phyloP scores from a whole-genome alignment of 92 coral and sea anemone species.

The Porites cylindrica region DNA sequence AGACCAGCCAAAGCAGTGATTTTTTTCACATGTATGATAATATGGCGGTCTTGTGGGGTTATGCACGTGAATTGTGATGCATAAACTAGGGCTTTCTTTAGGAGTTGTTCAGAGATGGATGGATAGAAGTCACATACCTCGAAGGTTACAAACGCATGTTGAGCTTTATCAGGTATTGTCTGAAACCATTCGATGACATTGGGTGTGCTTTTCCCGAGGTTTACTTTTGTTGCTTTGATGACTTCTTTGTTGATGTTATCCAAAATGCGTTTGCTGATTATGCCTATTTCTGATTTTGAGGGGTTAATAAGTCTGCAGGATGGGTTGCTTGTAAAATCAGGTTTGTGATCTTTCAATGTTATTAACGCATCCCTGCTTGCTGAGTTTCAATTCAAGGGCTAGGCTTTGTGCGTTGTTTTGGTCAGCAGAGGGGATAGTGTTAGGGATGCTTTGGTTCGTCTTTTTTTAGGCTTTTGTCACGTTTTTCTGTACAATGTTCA shows the following conservation, averaged over 20 bases:
- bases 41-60: too few relatives aligned
- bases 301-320: not conserved
- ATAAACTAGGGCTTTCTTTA: not conserved
- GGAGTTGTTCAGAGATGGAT: not conserved
- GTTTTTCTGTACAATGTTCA: not conserved
- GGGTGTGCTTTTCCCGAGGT: slow-evolving; percentile 29
- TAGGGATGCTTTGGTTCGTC: not conserved
- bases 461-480: not conserved
- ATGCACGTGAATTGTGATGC: too few relatives aligned
- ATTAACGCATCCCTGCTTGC: too few relatives aligned
- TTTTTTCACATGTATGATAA: too few relatives aligned
- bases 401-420: not conserved
- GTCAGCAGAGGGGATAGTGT: not conserved
- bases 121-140: too few relatives aligned
- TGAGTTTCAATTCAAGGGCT: not conserved
- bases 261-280: too few relatives aligned
- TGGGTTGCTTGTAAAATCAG: not conserved
- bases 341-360: not conserved
- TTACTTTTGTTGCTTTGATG: not conserved
- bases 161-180: slow-evolving; percentile 10
- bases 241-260: too few relatives aligned
- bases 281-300: not conserved
- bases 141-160: slow-evolving; percentile 12
- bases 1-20: too few relatives aligned
- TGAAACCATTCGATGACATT: slow-evolving; percentile 35